These are phyloP conservation scores for Chironomus tepperi DNA, from an alignment of 1,140 invertebrate genomes.

Conservation along the genomic window DNA sequence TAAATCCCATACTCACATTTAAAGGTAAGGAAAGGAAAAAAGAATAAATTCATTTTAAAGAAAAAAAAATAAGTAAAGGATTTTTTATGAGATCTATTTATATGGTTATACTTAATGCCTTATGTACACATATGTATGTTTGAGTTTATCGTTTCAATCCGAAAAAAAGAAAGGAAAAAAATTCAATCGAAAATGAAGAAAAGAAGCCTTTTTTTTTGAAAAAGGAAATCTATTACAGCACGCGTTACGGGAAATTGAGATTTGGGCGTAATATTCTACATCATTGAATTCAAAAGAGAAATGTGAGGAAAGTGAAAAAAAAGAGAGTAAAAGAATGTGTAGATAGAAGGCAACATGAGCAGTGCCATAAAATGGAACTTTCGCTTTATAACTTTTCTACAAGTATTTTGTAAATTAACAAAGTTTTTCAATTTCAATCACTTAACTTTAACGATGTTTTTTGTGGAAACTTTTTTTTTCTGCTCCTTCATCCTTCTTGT, in stretches of 20 bases:
- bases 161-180: not conserved
- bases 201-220: not conserved
- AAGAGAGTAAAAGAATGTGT: no score
- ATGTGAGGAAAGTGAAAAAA: not conserved
- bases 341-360: not conserved
- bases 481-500: constrained; percentile 6
- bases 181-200: not conserved
- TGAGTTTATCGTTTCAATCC: not conserved
- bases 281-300: not conserved
- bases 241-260: constrained; percentile 11
- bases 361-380: not conserved
- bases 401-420: constrained; percentile 24
- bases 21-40: no score
- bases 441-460: constrained; percentile 18
- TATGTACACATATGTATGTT: not conserved
- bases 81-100: no score
- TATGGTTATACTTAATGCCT: no score
- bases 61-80: no score
- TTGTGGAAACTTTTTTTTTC: constrained; percentile 1
- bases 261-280: constrained; percentile 1
- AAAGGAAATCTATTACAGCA: not conserved
- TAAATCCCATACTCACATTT: not conserved
- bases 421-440: constrained; percentile 24
- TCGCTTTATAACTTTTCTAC: not conserved
- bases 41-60: no score